Conservation (phyloP, 92 coral and sea anemone genomes). For the Epizoanthus ramosus region DNA sequence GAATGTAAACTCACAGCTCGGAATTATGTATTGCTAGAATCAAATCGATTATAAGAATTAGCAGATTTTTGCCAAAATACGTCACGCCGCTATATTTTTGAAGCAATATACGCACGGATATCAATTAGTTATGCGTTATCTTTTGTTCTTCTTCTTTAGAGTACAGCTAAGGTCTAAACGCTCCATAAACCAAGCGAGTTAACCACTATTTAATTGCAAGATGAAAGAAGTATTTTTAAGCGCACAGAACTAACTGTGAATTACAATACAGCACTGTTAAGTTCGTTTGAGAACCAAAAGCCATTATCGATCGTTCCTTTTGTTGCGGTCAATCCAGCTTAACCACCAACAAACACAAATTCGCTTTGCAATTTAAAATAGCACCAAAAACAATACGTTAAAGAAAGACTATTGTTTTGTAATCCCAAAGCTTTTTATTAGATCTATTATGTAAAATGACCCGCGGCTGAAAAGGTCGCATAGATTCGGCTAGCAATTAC, state of each 20-base stretch:
- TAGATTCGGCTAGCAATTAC: constrained; percentile 25
- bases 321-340: constrained; percentile 34
- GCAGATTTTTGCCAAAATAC: no score
- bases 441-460: constrained; percentile 12
- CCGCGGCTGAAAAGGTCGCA: constrained; percentile 34
- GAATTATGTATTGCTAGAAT: no score
- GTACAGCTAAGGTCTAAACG: not conserved
- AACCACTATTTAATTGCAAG: not conserved
- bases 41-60: no score
- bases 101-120: not conserved
- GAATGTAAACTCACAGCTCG: no score
- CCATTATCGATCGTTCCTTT: constrained; percentile 24
- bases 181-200: not conserved
- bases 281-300: not conserved
- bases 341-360: constrained; percentile 37
- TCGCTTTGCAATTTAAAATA: constrained; percentile 44
- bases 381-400: not conserved
- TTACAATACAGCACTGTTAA: not conserved
- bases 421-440: constrained; percentile 37
- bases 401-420: constrained; percentile 19
- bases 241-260: not conserved
- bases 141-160: not conserved
- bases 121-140: not conserved
- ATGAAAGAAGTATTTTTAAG: not conserved
- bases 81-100: not conserved